These are phyloP conservation scores for Stenurella melanura DNA, from an alignment of 2,888 invertebrate species.

Conservation along the genomic window DNA sequence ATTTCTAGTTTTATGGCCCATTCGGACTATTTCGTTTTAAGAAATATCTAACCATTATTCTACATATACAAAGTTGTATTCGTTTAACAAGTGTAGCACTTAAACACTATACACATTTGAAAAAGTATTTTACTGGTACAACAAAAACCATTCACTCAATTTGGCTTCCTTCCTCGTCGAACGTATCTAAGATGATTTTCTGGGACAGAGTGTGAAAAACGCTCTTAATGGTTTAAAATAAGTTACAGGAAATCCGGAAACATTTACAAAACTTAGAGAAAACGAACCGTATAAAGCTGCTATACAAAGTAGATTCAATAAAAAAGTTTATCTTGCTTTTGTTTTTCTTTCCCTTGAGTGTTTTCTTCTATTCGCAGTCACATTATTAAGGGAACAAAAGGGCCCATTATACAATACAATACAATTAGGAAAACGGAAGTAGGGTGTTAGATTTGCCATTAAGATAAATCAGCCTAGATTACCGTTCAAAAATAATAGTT, in stretches of 20 bases:
- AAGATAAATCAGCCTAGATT: background rate
- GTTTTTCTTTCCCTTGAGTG: constrained; percentile 27
- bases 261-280: constrained; percentile 22
- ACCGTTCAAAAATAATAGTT: too few relatives aligned
- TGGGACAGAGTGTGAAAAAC: constrained; percentile 12
- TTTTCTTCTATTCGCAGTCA: constrained; percentile 14
- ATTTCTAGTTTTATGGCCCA: too few relatives aligned
- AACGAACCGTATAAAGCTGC: constrained; percentile 25
- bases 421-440: constrained; percentile 27
- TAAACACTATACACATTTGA: background rate
- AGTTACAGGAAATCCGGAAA: constrained; percentile 33
- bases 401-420: constrained; percentile 12
- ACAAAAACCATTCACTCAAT: background rate
- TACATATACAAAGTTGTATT: background rate
- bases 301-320: constrained; percentile 30
- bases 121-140: background rate
- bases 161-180: background rate
- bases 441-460: background rate
- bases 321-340: constrained; percentile 42
- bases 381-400: constrained; percentile 20
- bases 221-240: constrained; percentile 34
- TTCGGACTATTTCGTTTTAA: too few relatives aligned
- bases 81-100: background rate
- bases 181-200: constrained; percentile 10
- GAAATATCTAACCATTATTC: too few relatives aligned